Evolutionary conservation across 2,113 vertebrate species (phyloP).

Genomic region (Boleophthalmus pectinirostris): DNA sequence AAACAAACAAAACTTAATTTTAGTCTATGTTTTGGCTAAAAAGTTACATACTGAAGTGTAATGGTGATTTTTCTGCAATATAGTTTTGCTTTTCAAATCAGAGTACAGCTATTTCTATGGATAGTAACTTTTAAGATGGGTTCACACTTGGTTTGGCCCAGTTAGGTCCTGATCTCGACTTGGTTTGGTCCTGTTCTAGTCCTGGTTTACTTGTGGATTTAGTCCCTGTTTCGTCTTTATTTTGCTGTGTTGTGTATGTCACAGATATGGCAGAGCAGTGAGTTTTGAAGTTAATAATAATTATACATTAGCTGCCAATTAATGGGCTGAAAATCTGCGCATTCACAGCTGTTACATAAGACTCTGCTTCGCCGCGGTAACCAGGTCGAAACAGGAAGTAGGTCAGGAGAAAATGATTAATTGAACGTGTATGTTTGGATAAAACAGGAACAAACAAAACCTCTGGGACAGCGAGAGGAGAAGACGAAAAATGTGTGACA

Average conservation of each 20-base stretch:
- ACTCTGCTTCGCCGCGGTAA: slow-evolving; percentile 23
- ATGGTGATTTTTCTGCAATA: no score
- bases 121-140: background rate
- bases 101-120: background rate
- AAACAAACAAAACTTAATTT: no score
- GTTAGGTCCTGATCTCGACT: no score
- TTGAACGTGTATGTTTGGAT: slow-evolving; percentile 18
- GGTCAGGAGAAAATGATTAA: slow-evolving; percentile 42
- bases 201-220: background rate
- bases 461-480: background rate
- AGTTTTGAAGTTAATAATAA: slow-evolving; percentile 2
- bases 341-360: slow-evolving; percentile 10
- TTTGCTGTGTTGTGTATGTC: background rate
- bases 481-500: background rate
- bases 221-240: background rate
- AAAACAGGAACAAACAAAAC: slow-evolving; percentile 29
- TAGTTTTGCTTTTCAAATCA: no score
- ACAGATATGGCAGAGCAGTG: background rate
- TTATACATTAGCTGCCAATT: background rate
- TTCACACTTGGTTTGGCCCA: no score
- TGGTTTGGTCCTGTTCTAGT: background rate
- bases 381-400: slow-evolving; percentile 16
- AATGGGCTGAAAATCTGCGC: background rate
- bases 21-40: no score
- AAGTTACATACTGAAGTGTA: no score